Conservation (phyloP, 2,113 vertebrate species). For the Macrotis lagotis region DNA sequence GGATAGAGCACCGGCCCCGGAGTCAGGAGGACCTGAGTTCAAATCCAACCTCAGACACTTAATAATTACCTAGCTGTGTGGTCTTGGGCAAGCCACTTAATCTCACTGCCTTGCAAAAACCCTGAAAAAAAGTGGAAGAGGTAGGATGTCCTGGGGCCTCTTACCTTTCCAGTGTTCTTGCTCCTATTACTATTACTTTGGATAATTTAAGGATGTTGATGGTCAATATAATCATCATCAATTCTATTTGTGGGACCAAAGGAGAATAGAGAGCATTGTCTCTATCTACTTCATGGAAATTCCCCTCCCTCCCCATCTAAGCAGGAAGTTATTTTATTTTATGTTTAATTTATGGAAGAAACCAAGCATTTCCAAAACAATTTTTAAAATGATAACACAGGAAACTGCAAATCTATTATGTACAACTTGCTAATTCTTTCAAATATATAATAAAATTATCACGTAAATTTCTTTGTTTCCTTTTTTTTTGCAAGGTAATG, state of each 20-base stretch:
- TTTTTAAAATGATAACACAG: not conserved
- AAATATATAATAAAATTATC: not conserved
- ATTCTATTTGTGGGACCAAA: not conserved
- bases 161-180: not conserved
- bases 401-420: not conserved
- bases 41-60: too few relatives aligned
- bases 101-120: too few relatives aligned
- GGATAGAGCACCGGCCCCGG: too few relatives aligned
- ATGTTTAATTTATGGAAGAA: not conserved
- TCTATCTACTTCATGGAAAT: not conserved
- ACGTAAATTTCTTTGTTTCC: not conserved
- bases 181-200: not conserved
- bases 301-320: not conserved
- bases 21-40: too few relatives aligned
- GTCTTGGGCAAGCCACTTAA: too few relatives aligned
- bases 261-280: not conserved
- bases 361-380: not conserved
- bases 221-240: not conserved
- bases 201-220: not conserved
- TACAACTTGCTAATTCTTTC: not conserved
- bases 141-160: not conserved
- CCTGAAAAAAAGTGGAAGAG: not conserved
- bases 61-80: too few relatives aligned
- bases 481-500: too few relatives aligned
- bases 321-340: not conserved